phyloP scores from a whole-genome alignment of 92 coral and sea anemone genomes.

The Siderastrea siderea region DNA sequence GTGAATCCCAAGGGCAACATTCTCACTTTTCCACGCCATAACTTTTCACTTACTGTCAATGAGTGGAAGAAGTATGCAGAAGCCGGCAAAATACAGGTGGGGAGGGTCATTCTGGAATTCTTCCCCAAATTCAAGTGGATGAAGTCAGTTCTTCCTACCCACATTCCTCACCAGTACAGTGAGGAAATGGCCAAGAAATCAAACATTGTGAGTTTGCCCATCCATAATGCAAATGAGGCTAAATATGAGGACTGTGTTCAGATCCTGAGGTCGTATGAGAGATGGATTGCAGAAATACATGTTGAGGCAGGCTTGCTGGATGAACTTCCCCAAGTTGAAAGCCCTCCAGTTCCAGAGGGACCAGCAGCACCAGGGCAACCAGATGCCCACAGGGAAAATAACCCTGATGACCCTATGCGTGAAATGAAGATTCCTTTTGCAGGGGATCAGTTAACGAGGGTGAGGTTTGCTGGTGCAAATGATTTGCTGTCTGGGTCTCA shows the following conservation, averaged over 20 bases:
- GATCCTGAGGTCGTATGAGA: conserved; percentile 62
- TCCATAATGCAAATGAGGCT: conserved; percentile 66
- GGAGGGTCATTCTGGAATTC: conserved; percentile 40
- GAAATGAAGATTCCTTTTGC: conserved; percentile 68
- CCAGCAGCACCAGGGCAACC: conserved; percentile 73
- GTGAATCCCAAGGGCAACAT: conserved; percentile 56
- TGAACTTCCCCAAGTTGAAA: conserved; percentile 51
- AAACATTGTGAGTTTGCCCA: conserved; percentile 58
- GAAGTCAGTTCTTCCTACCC: conserved; percentile 37
- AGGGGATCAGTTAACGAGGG: conserved; percentile 61
- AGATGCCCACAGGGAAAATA: conserved; percentile 57
- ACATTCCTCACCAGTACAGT: conserved; percentile 63
- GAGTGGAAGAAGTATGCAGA: conserved; percentile 51
- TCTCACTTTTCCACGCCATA: conserved; percentile 20
- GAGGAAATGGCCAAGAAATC: conserved; percentile 63
- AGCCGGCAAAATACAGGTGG: conserved; percentile 48
- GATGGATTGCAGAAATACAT: conserved; percentile 73
- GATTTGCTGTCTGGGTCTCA: conserved; percentile 75
- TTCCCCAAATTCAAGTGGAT: conserved; percentile 55
- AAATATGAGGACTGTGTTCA: conserved; percentile 71
- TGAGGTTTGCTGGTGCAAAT: conserved; percentile 74
- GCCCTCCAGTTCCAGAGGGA: conserved; percentile 65
- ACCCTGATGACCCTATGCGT: conserved; percentile 70
- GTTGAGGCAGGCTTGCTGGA: conserved; percentile 63
- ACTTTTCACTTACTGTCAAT: conserved; percentile 34